Evolutionary conservation across 1,140 invertebrate genomes (phyloP), one percentile per base, ranked within the genome.

Genomic region (Drusus annulatus): DNA sequence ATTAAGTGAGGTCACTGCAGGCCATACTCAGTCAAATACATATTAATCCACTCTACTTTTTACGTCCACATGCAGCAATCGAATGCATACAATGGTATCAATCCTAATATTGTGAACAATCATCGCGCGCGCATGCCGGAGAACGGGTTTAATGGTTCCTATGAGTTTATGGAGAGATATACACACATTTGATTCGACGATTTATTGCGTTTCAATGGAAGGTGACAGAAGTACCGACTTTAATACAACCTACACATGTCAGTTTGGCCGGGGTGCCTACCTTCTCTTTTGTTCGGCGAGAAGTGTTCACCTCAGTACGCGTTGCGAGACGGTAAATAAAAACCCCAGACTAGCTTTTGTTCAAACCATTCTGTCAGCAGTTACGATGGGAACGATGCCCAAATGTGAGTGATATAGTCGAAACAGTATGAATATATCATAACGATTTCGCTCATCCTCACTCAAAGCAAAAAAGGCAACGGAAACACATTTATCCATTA

Each of bases 11-110:
- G 10, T 45, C 8, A 45, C 36, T 45, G 36, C 36, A 45, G 8
- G 7, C 36, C 6, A 36, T 3, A 36, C 6, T 56, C 3, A 4
- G n/a, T 13, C 10, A 45, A 45, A 5, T 45, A 63, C 28, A 63
- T 28, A 23, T 28, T 23, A 19, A 63, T 23, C 60, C 60, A 63
- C 60, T 63, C 60, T 69, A n/a, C 21, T 19, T 45, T 50, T 69
- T 51, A 17, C 36, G 65, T 21, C 51, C 31, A 17, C 65, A 69
- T 69, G 45, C 50, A 69, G 65, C 31, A 45, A 69, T 69, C 65
- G 5, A 28, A 28, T 28, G 25, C 25, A 28, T 28, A 28, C 25
- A 69, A 21, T 45, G n/a, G n/a, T 31, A 69, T 69, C 36, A 69
- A 45, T 69, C 36, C 31, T 45, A 69, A 17, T 45, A 45, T 45